A percentile compares a stretch with the other conserved stretches of the same genome.
These are phyloP conservation scores for Odontamblyopus rebecca DNA, from an alignment of 2,797 vertebrate species.

Conservation along the genomic window DNA sequence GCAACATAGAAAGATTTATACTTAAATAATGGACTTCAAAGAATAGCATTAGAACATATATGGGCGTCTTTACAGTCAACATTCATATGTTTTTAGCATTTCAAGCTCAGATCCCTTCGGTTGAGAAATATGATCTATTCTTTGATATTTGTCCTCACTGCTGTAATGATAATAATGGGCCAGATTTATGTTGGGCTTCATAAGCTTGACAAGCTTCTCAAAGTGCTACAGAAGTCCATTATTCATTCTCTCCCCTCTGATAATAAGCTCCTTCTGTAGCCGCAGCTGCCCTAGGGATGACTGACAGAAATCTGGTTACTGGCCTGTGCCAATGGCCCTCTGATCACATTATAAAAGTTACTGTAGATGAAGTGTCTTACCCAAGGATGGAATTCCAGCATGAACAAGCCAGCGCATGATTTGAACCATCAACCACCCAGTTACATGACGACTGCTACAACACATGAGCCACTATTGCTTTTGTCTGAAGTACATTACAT, in stretches of 20 bases:
- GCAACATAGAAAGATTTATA: background rate
- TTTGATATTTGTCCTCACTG: background rate
- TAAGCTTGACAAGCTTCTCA: background rate
- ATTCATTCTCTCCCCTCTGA: background rate
- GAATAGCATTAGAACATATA: background rate
- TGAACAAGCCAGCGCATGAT: too few relatives aligned
- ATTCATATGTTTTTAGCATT: too few relatives aligned
- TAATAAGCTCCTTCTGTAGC: background rate
- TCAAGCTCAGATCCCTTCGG: background rate
- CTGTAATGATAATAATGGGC: background rate
- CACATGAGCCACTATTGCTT: background rate
- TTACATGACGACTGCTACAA: background rate
- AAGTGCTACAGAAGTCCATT: background rate
- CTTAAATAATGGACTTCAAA: background rate
- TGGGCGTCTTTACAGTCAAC: too few relatives aligned
- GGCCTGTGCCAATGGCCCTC: too few relatives aligned
- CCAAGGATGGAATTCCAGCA: too few relatives aligned
- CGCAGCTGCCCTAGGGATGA: background rate
- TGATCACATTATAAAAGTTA: too few relatives aligned
- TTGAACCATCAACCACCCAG: too few relatives aligned
- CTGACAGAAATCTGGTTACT: too few relatives aligned
- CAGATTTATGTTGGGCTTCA: background rate
- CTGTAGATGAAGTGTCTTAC: too few relatives aligned
- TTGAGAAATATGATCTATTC: background rate
- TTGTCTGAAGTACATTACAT: background rate